Percentiles rank a stretch among this genome's conserved stretches.
These are phyloP conservation scores for Cantharis nigra DNA, from an alignment of 2,888 invertebrate species.

Conservation along the genomic window DNA sequence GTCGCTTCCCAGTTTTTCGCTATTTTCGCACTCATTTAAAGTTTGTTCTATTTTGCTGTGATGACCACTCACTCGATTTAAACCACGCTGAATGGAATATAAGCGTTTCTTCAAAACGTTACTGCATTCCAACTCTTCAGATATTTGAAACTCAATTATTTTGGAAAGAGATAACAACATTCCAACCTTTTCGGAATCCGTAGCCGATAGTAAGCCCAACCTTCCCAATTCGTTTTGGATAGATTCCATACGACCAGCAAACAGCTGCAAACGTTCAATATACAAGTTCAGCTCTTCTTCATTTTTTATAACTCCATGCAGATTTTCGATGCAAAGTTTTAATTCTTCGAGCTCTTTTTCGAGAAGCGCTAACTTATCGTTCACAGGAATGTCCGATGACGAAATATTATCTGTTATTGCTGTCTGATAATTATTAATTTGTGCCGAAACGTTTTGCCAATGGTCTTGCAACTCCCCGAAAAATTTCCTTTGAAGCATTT, in stretches of 20 bases:
- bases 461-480: constrained; percentile 77
- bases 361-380: constrained; percentile 74
- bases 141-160: constrained; percentile 70
- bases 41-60: constrained; percentile 66
- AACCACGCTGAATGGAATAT: constrained; percentile 71
- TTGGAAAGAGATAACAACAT: constrained; percentile 71
- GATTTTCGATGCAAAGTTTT: constrained; percentile 68
- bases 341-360: constrained; percentile 80
- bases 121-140: constrained; percentile 79
- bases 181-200: constrained; percentile 79
- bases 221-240: constrained; percentile 81
- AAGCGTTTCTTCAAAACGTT: constrained; percentile 75
- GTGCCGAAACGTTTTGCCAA: constrained; percentile 70
- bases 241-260: constrained; percentile 73
- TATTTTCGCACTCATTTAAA: constrained; percentile 74
- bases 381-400: constrained; percentile 73
- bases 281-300: constrained; percentile 83
- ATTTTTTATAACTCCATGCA: constrained; percentile 79
- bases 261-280: constrained; percentile 78
- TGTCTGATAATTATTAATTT: constrained; percentile 69
- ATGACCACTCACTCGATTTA: constrained; percentile 69
- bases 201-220: constrained; percentile 72
- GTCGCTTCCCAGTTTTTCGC: constrained; percentile 75
- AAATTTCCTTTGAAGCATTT: constrained; percentile 79
- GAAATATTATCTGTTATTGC: constrained; percentile 73